A percentile compares a stretch with the other conserved stretches of the same genome.
phyloP scores from a whole-genome alignment of 2,113 vertebrate genomes.

The Ictalurus punctatus region DNA sequence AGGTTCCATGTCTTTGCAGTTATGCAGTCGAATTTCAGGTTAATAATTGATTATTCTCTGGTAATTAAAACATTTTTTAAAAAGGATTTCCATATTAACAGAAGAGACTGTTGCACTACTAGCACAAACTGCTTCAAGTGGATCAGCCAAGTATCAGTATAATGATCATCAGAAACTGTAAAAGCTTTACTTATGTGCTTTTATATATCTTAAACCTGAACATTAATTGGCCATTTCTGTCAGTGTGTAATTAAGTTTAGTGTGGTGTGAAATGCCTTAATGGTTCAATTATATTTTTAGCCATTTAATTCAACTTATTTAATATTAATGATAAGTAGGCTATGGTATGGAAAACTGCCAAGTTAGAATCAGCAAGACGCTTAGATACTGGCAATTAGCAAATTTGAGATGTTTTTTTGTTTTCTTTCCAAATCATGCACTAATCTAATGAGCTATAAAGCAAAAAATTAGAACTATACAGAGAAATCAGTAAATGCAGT shows the following conservation, averaged over 20 bases:
- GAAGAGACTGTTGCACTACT: not conserved
- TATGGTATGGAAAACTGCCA: slow-evolving; percentile 20
- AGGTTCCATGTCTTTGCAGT: not conserved
- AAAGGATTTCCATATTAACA: not conserved
- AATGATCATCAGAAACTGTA: not conserved
- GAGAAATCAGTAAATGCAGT: not conserved
- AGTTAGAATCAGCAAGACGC: slow-evolving; percentile 9
- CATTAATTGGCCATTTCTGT: slow-evolving; percentile 8
- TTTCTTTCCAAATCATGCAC: not conserved
- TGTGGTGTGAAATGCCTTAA: slow-evolving; percentile 17
- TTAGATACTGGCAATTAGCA: not conserved
- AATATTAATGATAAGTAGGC: slow-evolving; percentile 21
- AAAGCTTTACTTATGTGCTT: not conserved
- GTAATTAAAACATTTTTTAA: not conserved
- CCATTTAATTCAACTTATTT: slow-evolving; percentile 16
- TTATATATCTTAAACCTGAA: not conserved
- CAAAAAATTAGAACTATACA: not conserved
- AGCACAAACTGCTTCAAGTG: not conserved
- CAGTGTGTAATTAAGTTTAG: not conserved
- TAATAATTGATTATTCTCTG: not conserved
- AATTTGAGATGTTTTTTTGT: not conserved
- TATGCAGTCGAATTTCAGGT: not conserved
- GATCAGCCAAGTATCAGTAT: not conserved
- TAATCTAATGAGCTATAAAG: not conserved
- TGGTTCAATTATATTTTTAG: slow-evolving; percentile 17